These are phyloP conservation scores for Ranitomeya variabilis DNA, from an alignment of 2,113 vertebrate species.

Conservation along the genomic window DNA sequence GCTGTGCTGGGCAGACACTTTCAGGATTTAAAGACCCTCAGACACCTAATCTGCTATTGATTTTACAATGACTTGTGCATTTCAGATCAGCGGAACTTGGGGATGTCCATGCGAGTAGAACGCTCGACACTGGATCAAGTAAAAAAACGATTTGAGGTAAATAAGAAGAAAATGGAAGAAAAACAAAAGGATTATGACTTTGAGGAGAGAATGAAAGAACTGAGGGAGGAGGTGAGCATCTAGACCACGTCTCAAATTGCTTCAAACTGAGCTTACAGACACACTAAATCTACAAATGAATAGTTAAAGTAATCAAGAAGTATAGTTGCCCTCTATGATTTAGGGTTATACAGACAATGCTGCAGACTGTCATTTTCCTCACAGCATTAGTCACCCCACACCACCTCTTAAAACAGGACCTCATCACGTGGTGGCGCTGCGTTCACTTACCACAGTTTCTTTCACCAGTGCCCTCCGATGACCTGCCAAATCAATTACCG, in stretches of 20 bases:
- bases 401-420: too few relatives aligned
- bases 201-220: conserved; percentile 97
- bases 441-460: too few relatives aligned
- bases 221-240: conserved; percentile 87
- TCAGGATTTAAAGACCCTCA: conserved; percentile 34
- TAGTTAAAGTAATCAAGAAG: too few relatives aligned
- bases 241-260: background rate
- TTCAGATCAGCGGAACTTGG: conserved; percentile 95
- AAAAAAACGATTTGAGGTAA: conserved; percentile 94
- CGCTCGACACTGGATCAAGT: conserved; percentile 96
- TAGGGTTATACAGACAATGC: too few relatives aligned
- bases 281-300: too few relatives aligned
- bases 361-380: too few relatives aligned
- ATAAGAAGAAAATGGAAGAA: conserved; percentile 98
- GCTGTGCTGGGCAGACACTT: conserved; percentile 19
- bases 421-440: too few relatives aligned
- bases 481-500: too few relatives aligned
- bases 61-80: conserved; percentile 34
- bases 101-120: conserved; percentile 98
- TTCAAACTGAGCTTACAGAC: too few relatives aligned
- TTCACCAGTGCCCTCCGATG: too few relatives aligned
- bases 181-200: conserved; percentile 99
- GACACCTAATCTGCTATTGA: conserved; percentile 38
- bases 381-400: too few relatives aligned
- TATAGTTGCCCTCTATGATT: too few relatives aligned